Evolutionary conservation across 1,140 invertebrate genomes (phyloP), one percentile per base, ranked within the genome.

Genomic region (Druon quercuslanigerum): DNA sequence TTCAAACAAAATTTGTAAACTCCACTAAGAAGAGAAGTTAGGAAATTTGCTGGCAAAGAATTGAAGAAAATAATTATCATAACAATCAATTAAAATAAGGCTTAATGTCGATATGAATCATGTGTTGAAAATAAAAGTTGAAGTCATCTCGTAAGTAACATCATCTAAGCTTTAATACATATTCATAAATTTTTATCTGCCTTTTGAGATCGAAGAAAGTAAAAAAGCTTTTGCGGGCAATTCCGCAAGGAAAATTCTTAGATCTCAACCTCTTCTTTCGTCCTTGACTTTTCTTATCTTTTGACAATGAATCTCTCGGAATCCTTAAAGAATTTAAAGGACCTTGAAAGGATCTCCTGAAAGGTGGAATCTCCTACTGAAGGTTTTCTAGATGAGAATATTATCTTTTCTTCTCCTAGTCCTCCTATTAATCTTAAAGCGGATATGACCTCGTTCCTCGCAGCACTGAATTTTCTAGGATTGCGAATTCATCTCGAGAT

Each of bases 251-350:
- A 20, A 66, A 66, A 25, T 66, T 66, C n/a, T 14, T 17, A 16
- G 52, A 54, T 17, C 52, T 54, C 52, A 54, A 54, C 25, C 8
- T 40, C 40, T 7, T 7, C 20, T 33, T n/a, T 33, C 60, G 60
- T 66, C 60, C 60, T 66, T 66, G 60, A 66, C 60, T 66, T 66
- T 40, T 66, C 60, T 12, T 33, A 66, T 66, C 60, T 33, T 46
- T 66, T 40, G 60, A 66, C 60, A 66, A 66, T 66, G 60, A 66
- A 66, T 66, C 60, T 33, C 33, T 7, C 14, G 8, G 25, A 66
- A 66, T 66, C 60, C 60, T 66, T 11, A 40, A 66, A 66, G 60
- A 66, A 66, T 66, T 66, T 66, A 66, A 66, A 66, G n/a, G 60
- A 66, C 60, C 60, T 66, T 66, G 60, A 66, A 66, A 33, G 33